Evolutionary conservation across 2,797 vertebrate species (phyloP), one percentile per base, ranked within the genome.

Genomic region (Sebastolobus alascanus): DNA sequence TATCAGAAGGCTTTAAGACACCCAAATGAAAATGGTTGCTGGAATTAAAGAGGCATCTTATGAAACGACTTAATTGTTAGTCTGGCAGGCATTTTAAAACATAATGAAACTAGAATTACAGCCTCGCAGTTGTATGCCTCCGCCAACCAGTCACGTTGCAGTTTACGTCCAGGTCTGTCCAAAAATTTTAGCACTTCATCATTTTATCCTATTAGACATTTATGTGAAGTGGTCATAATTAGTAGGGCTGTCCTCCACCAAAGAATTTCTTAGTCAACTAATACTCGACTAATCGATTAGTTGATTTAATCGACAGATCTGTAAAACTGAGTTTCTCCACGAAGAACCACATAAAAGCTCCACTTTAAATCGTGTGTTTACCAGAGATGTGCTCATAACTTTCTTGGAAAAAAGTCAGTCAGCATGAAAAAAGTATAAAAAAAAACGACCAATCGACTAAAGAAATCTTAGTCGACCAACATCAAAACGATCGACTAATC

Each of bases 331-430:
- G 31, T 18, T 46, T 4, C 43, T 46, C 43, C 43, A 46, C 16
- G 16, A 46, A 46, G 43, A 46, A 46, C 0, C 40, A 43, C 6
- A 43, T 43, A 43, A 43, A 16, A 43, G 40, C 2, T 16, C 6
- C 40, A 43, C 40, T 43, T 43, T 1, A 16, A 43, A 43, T 43
- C 2, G 2, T 43, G 0, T 43, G 43, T 46, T 46, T 46, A 46
- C 43, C 43, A 46, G 6, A 0, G 14, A 46, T 46, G 1, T 0
- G 43, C 43, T 46, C 43, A 46, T 18, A 18, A 18, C 43, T 7
- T 0, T 46, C 0, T 3, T 18, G 43, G 6, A 46, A 25, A 25
- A 25, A 25, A 25, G 43, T 50, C 3, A 0, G 16, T 50, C 16
- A 50, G 43, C 43, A 50, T 50, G 43, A 50, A 50, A 20, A 50